phyloP scores from a whole-genome alignment of 2,888 invertebrate species.

The Caenorhabditis japonica region DNA sequence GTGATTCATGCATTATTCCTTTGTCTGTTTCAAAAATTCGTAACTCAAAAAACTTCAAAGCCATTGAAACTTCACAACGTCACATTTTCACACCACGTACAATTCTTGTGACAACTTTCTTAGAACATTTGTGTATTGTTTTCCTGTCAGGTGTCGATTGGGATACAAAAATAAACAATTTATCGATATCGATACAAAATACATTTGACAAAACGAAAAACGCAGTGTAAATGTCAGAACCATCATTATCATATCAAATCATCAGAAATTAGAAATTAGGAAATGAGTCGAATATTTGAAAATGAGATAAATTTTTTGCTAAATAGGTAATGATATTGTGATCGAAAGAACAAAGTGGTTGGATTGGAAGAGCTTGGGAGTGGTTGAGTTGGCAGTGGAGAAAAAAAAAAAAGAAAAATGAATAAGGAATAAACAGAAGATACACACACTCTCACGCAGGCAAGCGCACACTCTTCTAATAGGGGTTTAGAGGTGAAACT shows the following conservation, averaged over 20 bases:
- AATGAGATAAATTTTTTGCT: neutral
- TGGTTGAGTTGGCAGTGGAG: slow-evolving; percentile 5
- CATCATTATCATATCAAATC: slow-evolving; percentile 16
- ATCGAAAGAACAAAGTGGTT: no score
- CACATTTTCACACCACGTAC: slow-evolving; percentile 32
- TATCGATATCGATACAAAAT: slow-evolving; percentile 37
- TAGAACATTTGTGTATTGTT: slow-evolving; percentile 6
- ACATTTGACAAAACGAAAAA: slow-evolving; percentile 26
- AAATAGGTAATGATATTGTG: no score
- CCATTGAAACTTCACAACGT: slow-evolving; percentile 15
- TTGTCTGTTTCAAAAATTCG: neutral
- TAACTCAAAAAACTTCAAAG: slow-evolving; percentile 1
- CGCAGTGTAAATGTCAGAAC: slow-evolving; percentile 2
- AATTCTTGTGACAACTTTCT: slow-evolving; percentile 14
- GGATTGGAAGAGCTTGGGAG: no score
- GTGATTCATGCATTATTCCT: slow-evolving; percentile 8
- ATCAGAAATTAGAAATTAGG: slow-evolving; percentile 15
- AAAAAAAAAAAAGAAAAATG: slow-evolving; percentile 22
- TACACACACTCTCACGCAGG: slow-evolving; percentile 53
- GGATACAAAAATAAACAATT: slow-evolving; percentile 14
- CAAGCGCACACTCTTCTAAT: slow-evolving; percentile 38
- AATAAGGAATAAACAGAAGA: slow-evolving; percentile 24
- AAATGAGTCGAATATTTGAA: slow-evolving; percentile 1
- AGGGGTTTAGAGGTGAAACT: slow-evolving; percentile 8
- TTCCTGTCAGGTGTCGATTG: slow-evolving; percentile 15